Evolutionary conservation across 2,113 vertebrate genomes (phyloP).

Genomic region (Catharus minimus): DNA sequence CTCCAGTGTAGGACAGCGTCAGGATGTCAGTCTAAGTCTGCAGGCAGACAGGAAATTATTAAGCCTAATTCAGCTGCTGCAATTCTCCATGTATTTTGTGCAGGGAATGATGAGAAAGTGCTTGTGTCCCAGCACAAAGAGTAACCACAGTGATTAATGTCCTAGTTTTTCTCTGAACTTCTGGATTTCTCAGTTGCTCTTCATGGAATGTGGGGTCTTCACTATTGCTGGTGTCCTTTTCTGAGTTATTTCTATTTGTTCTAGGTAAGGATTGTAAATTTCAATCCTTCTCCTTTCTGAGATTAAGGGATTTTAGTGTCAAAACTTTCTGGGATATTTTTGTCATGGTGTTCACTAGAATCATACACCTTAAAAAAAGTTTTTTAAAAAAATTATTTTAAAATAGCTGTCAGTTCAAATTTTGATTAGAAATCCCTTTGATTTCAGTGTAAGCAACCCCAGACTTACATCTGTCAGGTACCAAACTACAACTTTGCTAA

Average conservation of each 20-base stretch:
- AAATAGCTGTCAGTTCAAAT: background rate
- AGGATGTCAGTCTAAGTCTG: conserved; percentile 31
- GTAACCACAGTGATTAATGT: background rate
- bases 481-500: background rate
- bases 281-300: background rate
- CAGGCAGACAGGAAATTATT: conserved; percentile 23
- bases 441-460: background rate
- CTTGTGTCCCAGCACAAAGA: background rate
- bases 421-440: background rate
- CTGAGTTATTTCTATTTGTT: background rate
- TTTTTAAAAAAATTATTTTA: background rate
- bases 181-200: background rate
- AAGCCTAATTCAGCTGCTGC: background rate
- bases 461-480: accelerated
- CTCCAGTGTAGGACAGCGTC: background rate
- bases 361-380: background rate
- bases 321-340: background rate
- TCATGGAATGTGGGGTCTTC: background rate
- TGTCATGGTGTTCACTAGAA: background rate
- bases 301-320: background rate
- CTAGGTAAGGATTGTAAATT: background rate
- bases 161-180: background rate
- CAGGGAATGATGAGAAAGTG: background rate
- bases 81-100: background rate
- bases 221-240: background rate